A percentile compares a stretch with the other conserved stretches of the same genome.
Evolutionary conservation across 2,888 invertebrate genomes (phyloP).

Genomic region (Cetonia aurata): DNA sequence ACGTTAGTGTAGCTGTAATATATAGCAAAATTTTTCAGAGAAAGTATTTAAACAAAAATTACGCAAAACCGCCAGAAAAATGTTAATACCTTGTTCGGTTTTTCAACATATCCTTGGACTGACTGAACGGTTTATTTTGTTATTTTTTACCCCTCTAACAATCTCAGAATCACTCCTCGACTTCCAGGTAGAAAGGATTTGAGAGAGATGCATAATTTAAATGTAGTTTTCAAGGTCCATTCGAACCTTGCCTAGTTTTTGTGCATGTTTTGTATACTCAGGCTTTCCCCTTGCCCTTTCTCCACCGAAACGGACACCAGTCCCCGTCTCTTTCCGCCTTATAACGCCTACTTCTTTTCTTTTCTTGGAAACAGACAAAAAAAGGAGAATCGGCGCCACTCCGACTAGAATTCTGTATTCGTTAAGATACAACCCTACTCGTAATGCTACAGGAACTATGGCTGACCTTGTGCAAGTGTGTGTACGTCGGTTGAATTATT

Average conservation of each 20-base stretch:
- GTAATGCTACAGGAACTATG: not conserved
- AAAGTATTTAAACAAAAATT: not conserved
- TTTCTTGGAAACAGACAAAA: slow-evolving; percentile 21
- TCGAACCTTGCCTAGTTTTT: slow-evolving; percentile 35
- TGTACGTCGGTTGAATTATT: not conserved
- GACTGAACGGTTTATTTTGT: not conserved
- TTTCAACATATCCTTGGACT: not conserved
- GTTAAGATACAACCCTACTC: slow-evolving; percentile 16
- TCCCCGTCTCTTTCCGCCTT: slow-evolving; percentile 21
- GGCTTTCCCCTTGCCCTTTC: slow-evolving; percentile 12
- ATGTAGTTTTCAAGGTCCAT: slow-evolving; percentile 24
- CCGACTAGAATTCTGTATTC: slow-evolving; percentile 31
- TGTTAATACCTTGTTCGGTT: not conserved
- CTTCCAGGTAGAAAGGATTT: slow-evolving; percentile 29
- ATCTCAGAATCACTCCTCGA: slow-evolving; percentile 14
- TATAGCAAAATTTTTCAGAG: too few relatives aligned
- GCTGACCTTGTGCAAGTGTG: slow-evolving; percentile 3
- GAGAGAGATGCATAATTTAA: slow-evolving; percentile 26
- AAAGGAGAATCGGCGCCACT: slow-evolving; percentile 28
- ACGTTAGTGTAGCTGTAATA: too few relatives aligned
- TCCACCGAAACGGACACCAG: slow-evolving; percentile 9
- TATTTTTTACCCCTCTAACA: slow-evolving; percentile 6
- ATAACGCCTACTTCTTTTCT: slow-evolving; percentile 3
- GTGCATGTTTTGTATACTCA: slow-evolving; percentile 28
- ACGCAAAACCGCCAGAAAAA: not conserved